Evolutionary conservation across 2,888 invertebrate species (phyloP), one percentile per base, ranked within the genome.

Genomic region (Chaetogeoica ovagalla): DNA sequence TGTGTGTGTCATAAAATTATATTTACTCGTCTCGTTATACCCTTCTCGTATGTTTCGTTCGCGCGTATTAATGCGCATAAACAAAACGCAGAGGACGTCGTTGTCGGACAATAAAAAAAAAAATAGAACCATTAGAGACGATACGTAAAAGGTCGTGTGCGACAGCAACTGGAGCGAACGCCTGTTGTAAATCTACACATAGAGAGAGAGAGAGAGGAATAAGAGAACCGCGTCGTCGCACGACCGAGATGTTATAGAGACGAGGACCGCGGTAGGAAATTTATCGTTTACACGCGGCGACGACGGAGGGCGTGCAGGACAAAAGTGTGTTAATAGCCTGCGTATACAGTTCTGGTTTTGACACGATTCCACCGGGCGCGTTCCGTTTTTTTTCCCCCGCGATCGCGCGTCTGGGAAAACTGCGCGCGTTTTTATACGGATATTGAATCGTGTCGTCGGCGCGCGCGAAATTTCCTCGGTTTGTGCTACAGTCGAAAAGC

Each of bases 301-400:
- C 37, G 37, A 55, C 37, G 62, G 37, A 55, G n/a, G 62, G 15
- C 30, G 30, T 30, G 30, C 30, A 30, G 30, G 62, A 11, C 19
- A 7, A 63, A 70, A 70, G 19, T 55, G 57, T 55, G 70, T 70
- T 55, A 19, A 55, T 30, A 30, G 30, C 30, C 30, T n/a, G 30
- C 30, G 30, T 30, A n/a, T n/a, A 5, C 7, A 21, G 72, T 17
- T 43, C 19, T 2, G 59, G 59, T 60, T 60, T n/a, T 21, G 60
- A 60, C 72, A 72, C 72, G 72, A 43, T 60, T 72, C 43, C 19
- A 57, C 30, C 4, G 39, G 39, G 11, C 55, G 37, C 57, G 52
- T 48, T n/a, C n/a, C n/a, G 48, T 48, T 48, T 30, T 30, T 30
- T 30, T 30, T 30, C 2, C 30, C 15, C 7, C 52, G 52, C 48